Percentiles rank a stretch among this genome's conserved stretches.
phyloP scores from a whole-genome alignment of 53 echinoderm and acorn worm genomes.

The Holothuria leucospilota region DNA sequence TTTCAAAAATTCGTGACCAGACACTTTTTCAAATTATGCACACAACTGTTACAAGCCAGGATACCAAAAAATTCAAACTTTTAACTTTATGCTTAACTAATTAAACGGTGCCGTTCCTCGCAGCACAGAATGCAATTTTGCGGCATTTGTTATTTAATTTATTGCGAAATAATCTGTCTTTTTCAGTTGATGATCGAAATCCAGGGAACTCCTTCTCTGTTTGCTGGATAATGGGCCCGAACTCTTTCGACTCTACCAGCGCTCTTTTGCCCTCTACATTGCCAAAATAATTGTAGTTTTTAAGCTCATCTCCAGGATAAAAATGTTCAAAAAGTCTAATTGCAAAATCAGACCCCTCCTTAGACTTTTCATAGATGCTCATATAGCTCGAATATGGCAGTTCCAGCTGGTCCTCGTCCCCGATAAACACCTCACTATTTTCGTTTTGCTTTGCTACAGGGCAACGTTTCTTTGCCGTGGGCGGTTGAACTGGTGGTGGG shows the following conservation, averaged over 20 bases:
- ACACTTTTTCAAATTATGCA: no score
- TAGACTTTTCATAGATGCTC: not conserved
- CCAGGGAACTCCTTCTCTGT: not conserved
- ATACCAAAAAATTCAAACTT: no score
- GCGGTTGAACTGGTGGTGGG: not conserved
- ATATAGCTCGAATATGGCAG: not conserved
- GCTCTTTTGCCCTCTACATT: not conserved
- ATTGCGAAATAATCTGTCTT: not conserved
- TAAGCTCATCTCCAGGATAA: not conserved
- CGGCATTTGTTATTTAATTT: no score
- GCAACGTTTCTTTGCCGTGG: not conserved
- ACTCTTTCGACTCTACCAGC: constrained; percentile 5
- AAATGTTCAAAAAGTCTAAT: not conserved
- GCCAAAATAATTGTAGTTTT: constrained; percentile 15
- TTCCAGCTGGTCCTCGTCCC: not conserved
- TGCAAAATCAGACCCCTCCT: constrained; percentile 3
- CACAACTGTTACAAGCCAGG: no score
- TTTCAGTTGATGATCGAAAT: not conserved
- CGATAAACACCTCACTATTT: not conserved
- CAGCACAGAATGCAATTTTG: not conserved
- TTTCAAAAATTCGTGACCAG: no score
- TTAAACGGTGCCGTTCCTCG: not conserved
- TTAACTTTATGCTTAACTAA: not conserved
- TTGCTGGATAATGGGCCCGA: not conserved
- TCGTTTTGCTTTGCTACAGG: not conserved